Conservation (phyloP, 2,888 invertebrate species). For the Sepiola atlantica region DNA sequence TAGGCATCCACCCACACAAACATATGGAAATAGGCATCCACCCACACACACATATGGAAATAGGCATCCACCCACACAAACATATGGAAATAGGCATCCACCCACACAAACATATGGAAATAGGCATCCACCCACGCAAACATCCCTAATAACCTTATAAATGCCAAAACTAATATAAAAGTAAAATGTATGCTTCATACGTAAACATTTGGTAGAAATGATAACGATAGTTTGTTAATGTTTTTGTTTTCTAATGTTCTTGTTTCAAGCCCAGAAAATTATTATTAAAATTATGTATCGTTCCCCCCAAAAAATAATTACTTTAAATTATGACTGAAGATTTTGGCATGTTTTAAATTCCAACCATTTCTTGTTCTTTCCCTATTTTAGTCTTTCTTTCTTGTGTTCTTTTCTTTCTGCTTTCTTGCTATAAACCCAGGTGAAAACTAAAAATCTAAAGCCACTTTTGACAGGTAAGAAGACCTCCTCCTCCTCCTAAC, state of each 20-base stretch:
- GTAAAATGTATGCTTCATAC: not conserved
- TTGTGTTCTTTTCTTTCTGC: not conserved
- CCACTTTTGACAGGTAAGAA: not conserved
- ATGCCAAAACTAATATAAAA: not conserved
- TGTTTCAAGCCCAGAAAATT: not conserved
- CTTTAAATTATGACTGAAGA: not conserved
- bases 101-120: too few species aligned
- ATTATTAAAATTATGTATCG: not conserved
- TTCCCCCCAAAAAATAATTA: not conserved
- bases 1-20: too few species aligned
- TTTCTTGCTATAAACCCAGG: conserved; percentile 23
- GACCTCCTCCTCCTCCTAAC: not conserved
- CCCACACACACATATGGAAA: too few species aligned
- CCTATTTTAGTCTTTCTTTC: conserved; percentile 43
- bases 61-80: too few species aligned
- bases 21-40: too few species aligned
- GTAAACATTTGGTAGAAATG: not conserved
- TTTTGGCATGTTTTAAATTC: not conserved
- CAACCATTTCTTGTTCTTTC: conserved; percentile 22
- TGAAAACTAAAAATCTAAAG: not conserved
- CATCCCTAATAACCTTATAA: too few species aligned
- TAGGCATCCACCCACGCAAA: too few species aligned
- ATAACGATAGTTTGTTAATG: not conserved
- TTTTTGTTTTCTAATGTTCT: not conserved
- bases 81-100: too few species aligned